These are phyloP conservation scores for Bufotes viridis DNA, from an alignment of 2,797 vertebrate species.

Conservation along the genomic window DNA sequence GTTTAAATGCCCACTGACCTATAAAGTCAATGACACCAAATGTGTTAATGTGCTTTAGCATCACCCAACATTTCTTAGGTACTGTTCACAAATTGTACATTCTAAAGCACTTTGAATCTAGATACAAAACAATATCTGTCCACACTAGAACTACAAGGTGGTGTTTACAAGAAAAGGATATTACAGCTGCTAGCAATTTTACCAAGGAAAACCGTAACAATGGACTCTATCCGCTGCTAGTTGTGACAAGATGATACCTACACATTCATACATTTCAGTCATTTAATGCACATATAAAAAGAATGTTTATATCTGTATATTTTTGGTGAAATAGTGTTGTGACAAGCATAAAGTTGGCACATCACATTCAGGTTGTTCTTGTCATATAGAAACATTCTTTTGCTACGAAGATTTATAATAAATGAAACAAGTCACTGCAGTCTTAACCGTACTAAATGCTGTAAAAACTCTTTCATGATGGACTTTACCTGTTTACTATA, in stretches of 20 bases:
- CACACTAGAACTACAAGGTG: constrained; percentile 72
- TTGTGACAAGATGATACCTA: constrained; percentile 65
- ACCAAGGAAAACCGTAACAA: constrained; percentile 70
- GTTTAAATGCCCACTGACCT: constrained; percentile 70
- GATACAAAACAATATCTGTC: constrained; percentile 69
- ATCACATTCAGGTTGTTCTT: constrained; percentile 68
- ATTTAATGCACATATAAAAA: constrained; percentile 70
- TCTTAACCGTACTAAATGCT: constrained; percentile 79
- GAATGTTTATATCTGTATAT: constrained; percentile 68
- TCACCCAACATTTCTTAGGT: constrained; percentile 62
- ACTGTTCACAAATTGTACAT: constrained; percentile 68
- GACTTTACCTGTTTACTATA: constrained; percentile 71
- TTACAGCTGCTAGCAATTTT: constrained; percentile 76
- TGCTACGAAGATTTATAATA: constrained; percentile 68
- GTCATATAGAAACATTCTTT: constrained; percentile 68
- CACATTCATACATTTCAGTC: constrained; percentile 68
- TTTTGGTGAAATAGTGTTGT: constrained; percentile 69
- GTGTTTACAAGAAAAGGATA: constrained; percentile 74
- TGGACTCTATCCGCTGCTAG: constrained; percentile 72
- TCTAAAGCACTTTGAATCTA: constrained; percentile 76
- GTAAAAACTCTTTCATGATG: constrained; percentile 70
- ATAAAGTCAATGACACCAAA: constrained; percentile 67
- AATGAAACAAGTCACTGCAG: constrained; percentile 71
- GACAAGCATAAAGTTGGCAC: constrained; percentile 69
- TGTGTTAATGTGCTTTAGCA: constrained; percentile 63